These are phyloP conservation scores for Rugalucina vietnamica DNA, from an alignment of 2,888 invertebrate species.

Conservation along the genomic window DNA sequence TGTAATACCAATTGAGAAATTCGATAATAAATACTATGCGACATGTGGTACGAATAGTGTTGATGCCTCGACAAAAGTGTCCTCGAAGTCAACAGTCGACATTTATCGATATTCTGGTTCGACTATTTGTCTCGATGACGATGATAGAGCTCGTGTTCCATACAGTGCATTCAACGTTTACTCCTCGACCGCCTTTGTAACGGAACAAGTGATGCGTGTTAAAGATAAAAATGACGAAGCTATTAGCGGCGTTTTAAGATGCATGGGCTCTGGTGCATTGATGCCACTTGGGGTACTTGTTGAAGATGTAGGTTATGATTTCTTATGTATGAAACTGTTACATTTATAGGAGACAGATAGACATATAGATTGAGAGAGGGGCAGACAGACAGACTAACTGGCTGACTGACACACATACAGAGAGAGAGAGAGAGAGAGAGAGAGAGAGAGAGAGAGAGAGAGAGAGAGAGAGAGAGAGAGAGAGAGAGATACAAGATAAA, in stretches of 20 bases:
- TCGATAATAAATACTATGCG: not conserved
- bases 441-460: too few relatives aligned
- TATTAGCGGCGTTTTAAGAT: not conserved
- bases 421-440: too few relatives aligned
- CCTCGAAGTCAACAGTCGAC: not conserved
- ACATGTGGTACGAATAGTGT: not conserved
- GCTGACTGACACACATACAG: too few relatives aligned
- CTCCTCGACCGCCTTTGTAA: not conserved
- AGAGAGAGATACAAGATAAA: too few relatives aligned
- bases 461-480: too few relatives aligned
- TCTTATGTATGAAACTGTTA: too few relatives aligned
- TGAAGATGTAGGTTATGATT: too few relatives aligned
- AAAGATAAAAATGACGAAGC: too few relatives aligned
- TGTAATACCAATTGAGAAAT: conserved; percentile 38
- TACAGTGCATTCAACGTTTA: not conserved
- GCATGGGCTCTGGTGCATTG: not conserved
- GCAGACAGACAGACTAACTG: too few relatives aligned
- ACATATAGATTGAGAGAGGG: too few relatives aligned
- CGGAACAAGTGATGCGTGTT: not conserved
- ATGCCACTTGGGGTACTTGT: not conserved
- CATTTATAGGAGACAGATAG: too few relatives aligned
- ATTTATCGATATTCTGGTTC: not conserved
- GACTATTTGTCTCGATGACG: not conserved
- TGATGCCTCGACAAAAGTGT: not conserved
- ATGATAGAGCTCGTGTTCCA: not conserved